Evolutionary conservation across 2,888 invertebrate genomes (phyloP).

Genomic region (Perizoma flavofasciatum): DNA sequence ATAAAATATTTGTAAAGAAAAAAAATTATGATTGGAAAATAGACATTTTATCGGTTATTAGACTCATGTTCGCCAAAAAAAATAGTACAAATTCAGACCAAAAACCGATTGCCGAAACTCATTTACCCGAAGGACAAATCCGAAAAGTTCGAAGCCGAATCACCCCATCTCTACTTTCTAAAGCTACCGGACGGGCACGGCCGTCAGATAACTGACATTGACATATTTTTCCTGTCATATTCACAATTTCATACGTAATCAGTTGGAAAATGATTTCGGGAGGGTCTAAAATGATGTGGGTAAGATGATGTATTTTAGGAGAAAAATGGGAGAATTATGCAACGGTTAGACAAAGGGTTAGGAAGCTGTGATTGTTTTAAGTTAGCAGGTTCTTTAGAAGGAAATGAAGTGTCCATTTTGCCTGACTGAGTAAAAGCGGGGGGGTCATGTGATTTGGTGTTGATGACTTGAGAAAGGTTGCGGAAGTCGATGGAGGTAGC

Average conservation of each 20-base stretch:
- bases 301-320: conserved; percentile 17
- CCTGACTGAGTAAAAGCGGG: too few species aligned
- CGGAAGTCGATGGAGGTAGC: too few species aligned
- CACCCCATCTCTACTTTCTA: conserved; percentile 3
- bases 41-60: too few species aligned
- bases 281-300: conserved; percentile 28
- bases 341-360: conserved; percentile 22
- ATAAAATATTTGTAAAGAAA: too few species aligned
- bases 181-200: conserved; percentile 13
- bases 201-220: conserved; percentile 33
- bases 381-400: background rate
- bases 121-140: too few species aligned
- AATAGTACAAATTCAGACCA: too few species aligned
- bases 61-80: too few species aligned
- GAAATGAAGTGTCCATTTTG: background rate
- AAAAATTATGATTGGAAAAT: too few species aligned
- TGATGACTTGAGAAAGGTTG: too few species aligned
- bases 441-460: too few species aligned
- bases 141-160: background rate
- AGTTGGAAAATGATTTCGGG: conserved; percentile 32
- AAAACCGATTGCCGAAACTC: too few species aligned
- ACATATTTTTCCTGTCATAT: conserved; percentile 40
- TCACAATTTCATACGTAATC: conserved; percentile 38
- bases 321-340: conserved; percentile 30
- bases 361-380: conserved; percentile 13